Percentiles rank a stretch among this genome's conserved stretches.
Conservation (phyloP, 1,140 invertebrate genomes). For the Hesperophylax magnus region DNA sequence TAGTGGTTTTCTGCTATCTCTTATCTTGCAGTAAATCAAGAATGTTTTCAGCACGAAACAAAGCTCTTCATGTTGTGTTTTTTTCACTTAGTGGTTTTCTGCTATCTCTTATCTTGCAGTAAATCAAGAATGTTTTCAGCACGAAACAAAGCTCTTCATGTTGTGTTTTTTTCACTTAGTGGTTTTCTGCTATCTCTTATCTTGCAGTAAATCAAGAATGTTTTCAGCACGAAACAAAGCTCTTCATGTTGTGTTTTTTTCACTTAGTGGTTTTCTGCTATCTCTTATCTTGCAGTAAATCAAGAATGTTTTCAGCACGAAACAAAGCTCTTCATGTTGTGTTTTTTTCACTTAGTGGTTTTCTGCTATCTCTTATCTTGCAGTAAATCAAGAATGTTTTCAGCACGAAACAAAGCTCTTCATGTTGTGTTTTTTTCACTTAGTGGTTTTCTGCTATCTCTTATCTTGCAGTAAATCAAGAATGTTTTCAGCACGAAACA, state of each 20-base stretch:
- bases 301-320: constrained; percentile 6
- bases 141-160: not conserved
- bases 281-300: constrained; percentile 29
- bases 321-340: not conserved
- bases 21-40: constrained; percentile 35
- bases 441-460: not conserved
- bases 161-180: constrained; percentile 23
- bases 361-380: constrained; percentile 4
- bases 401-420: not conserved
- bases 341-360: constrained; percentile 27
- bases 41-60: constrained; percentile 12
- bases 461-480: constrained; percentile 35
- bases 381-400: constrained; percentile 34
- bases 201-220: constrained; percentile 31
- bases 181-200: constrained; percentile 4
- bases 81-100: constrained; percentile 26
- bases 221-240: constrained; percentile 6
- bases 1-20: not conserved
- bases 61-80: not conserved
- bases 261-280: constrained; percentile 10
- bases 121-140: constrained; percentile 24
- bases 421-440: constrained; percentile 14
- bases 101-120: constrained; percentile 15
- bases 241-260: constrained; percentile 2
- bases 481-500: constrained; percentile 12